A percentile compares a stretch with the other conserved stretches of the same genome.
phyloP scores from a whole-genome alignment of 2,888 invertebrate genomes.

The Cosmopolites sordidus region DNA sequence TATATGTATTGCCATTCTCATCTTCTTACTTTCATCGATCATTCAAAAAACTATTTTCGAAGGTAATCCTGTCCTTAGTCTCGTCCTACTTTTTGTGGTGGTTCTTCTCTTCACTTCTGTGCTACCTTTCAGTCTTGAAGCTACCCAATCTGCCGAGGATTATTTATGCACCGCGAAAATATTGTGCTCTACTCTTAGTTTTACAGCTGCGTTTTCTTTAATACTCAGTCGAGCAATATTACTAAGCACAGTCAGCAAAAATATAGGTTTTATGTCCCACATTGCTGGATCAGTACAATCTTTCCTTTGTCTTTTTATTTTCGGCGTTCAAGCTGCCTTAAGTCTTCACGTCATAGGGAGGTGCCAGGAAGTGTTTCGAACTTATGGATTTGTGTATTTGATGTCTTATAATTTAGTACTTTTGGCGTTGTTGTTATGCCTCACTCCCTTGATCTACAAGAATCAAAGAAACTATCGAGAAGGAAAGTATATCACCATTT shows the following conservation, averaged over 20 bases:
- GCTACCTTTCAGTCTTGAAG: slow-evolving; percentile 52
- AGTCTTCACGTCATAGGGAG: slow-evolving; percentile 50
- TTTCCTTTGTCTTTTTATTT: slow-evolving; percentile 60
- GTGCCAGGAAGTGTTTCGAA: slow-evolving; percentile 50
- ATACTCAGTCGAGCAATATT: slow-evolving; percentile 62
- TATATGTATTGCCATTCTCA: slow-evolving; percentile 60
- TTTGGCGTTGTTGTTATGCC: slow-evolving; percentile 53
- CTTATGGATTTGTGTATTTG: slow-evolving; percentile 50
- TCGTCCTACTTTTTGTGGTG: slow-evolving; percentile 49
- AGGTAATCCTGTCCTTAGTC: slow-evolving; percentile 59
- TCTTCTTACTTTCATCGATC: slow-evolving; percentile 62
- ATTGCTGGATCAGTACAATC: slow-evolving; percentile 67
- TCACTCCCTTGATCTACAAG: slow-evolving; percentile 59
- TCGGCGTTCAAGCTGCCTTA: slow-evolving; percentile 57
- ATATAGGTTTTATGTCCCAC: slow-evolving; percentile 64
- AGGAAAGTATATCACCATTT: slow-evolving; percentile 56
- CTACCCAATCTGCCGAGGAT: slow-evolving; percentile 25
- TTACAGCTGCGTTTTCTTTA: slow-evolving; percentile 60
- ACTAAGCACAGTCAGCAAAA: slow-evolving; percentile 61
- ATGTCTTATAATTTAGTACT: slow-evolving; percentile 61
- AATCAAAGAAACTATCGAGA: slow-evolving; percentile 66
- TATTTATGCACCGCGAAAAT: slow-evolving; percentile 54
- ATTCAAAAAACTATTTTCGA: slow-evolving; percentile 62
- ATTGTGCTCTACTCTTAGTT: slow-evolving; percentile 57
- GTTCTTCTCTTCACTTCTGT: slow-evolving; percentile 52